phyloP scores from a whole-genome alignment of 2,797 vertebrate genomes.

The Acestrorhynchus altus region DNA sequence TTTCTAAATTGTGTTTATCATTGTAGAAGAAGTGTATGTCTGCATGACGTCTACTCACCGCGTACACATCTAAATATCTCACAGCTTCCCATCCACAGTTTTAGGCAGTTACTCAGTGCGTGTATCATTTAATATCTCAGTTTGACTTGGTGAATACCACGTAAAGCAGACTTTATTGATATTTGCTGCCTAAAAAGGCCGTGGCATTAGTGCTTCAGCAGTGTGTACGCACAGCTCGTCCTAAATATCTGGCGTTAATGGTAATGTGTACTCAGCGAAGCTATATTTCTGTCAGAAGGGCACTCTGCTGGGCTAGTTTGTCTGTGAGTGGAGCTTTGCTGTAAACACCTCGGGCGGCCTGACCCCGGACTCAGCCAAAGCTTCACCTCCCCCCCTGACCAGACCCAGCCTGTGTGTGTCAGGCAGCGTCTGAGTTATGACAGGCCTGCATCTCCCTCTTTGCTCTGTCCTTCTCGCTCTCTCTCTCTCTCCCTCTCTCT shows the following conservation, averaged over 20 bases:
- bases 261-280: constrained; percentile 38
- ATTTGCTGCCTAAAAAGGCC: constrained; percentile 33
- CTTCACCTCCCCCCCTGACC: constrained; percentile 32
- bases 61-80: not conserved
- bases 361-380: constrained; percentile 42
- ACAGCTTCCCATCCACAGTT: not conserved
- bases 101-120: not conserved
- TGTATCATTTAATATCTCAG: constrained; percentile 24
- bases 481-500: constrained; percentile 61
- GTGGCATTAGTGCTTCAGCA: not conserved
- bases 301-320: constrained; percentile 68
- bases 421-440: constrained; percentile 75
- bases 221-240: constrained; percentile 33
- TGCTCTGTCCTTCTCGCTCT: constrained; percentile 65
- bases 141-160: constrained; percentile 13
- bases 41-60: not conserved
- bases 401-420: constrained; percentile 65
- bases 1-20: not conserved
- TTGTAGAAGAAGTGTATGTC: constrained; percentile 2
- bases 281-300: constrained; percentile 53
- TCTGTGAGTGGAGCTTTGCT: constrained; percentile 49
- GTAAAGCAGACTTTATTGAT: constrained; percentile 21
- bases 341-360: constrained; percentile 55
- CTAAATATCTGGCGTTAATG: constrained; percentile 38
- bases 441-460: constrained; percentile 70